phyloP scores from a whole-genome alignment of 2,797 vertebrate genomes.

The Peromyscus melanophrys region DNA sequence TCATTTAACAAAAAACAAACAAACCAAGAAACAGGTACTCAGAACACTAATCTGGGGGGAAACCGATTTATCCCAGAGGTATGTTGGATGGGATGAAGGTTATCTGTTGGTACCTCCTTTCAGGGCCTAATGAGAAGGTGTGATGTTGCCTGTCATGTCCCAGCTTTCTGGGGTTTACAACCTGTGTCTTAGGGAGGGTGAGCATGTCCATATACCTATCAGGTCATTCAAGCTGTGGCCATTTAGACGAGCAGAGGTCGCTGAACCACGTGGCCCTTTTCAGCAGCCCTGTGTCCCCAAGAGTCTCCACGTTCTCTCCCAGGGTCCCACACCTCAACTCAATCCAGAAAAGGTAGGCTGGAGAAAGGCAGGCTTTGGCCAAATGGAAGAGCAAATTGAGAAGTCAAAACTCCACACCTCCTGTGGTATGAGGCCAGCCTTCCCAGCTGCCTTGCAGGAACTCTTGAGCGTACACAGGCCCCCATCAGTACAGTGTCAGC shows the following conservation, averaged over 20 bases:
- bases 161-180: constrained; percentile 48
- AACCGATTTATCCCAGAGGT: constrained; percentile 9
- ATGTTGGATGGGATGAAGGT: not conserved
- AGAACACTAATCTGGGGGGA: not conserved
- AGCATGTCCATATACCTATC: constrained; percentile 35
- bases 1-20: not conserved
- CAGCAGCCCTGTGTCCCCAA: not conserved
- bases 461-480: not conserved
- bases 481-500: constrained; percentile 39
- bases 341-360: not conserved
- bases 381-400: constrained; percentile 24
- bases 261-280: not conserved
- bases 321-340: not conserved
- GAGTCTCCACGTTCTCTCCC: not conserved
- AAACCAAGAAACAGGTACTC: not conserved
- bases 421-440: not conserved
- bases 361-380: not conserved
- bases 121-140: constrained; percentile 21
- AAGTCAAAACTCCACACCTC: constrained; percentile 19
- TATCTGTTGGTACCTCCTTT: not conserved
- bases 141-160: not conserved
- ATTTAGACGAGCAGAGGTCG: not conserved
- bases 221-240: not conserved
- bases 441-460: constrained; percentile 20
- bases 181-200: not conserved